Conservation (phyloP, 2,797 vertebrate species). For the Chaenodraco wilsoni region DNA sequence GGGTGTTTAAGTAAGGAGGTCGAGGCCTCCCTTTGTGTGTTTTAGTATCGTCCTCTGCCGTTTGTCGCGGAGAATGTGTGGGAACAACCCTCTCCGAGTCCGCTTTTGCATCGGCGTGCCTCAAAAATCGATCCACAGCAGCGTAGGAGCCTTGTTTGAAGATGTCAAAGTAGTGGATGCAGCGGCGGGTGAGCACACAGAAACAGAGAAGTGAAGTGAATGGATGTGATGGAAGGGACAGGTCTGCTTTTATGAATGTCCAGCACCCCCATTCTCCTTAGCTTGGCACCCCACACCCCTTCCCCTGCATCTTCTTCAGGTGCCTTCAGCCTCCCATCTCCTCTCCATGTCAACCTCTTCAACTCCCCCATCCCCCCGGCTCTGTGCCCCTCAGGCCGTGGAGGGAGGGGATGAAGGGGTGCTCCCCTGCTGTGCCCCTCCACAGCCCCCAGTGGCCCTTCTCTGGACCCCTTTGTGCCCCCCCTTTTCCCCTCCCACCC, state of each 20-base stretch:
- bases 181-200: conserved; percentile 24
- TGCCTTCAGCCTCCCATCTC: conserved; percentile 82
- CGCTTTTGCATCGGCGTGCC: conserved; percentile 33
- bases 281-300: conserved; percentile 43
- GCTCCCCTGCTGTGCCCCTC: conserved; percentile 88
- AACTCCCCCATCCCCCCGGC: conserved; percentile 65
- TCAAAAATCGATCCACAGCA: conserved; percentile 26
- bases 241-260: conserved; percentile 62
- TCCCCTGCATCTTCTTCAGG: conserved; percentile 83
- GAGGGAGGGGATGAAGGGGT: conserved; percentile 80
- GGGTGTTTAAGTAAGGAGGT: conserved; percentile 81
- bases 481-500: conserved; percentile 66
- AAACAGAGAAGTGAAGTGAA: conserved; percentile 46
- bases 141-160: conserved; percentile 31
- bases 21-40: conserved; percentile 78
- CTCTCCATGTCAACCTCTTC: conserved; percentile 64
- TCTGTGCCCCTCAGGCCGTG: conserved; percentile 76
- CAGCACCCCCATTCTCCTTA: conserved; percentile 32
- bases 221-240: conserved; percentile 55
- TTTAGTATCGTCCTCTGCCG: conserved; percentile 73
- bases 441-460: conserved; percentile 89
- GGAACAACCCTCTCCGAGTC: conserved; percentile 60
- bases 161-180: conserved; percentile 36
- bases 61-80: conserved; percentile 77
- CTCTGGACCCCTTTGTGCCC: conserved; percentile 84